Percentiles rank a stretch among this genome's conserved stretches.
Conservation (phyloP, 1,140 invertebrate genomes). For the Halictus rubicundus region DNA sequence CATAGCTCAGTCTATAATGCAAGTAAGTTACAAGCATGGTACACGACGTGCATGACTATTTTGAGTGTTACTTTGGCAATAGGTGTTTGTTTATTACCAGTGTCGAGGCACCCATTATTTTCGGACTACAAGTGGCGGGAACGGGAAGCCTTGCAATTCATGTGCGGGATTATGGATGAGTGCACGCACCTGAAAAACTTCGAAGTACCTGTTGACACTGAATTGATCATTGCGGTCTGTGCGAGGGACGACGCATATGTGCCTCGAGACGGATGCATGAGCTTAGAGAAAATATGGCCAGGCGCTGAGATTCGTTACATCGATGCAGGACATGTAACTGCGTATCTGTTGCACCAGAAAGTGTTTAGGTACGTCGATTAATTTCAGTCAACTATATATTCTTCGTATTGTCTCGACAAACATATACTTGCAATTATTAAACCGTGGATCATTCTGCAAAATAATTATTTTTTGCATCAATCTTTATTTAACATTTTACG, state of each 20-base stretch:
- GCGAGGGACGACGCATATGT: conserved; percentile 96
- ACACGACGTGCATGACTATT: conserved; percentile 31
- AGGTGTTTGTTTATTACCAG: conserved; percentile 75
- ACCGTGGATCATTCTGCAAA: too few relatives aligned
- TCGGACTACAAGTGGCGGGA: conserved; percentile 79
- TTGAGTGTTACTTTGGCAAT: conserved; percentile 28
- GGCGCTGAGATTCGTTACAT: conserved; percentile 93
- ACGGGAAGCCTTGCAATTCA: conserved; percentile 93
- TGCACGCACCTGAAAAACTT: conserved; percentile 98
- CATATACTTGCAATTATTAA: neutral
- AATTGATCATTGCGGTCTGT: conserved; percentile 91
- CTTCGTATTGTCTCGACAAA: too few relatives aligned
- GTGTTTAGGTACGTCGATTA: conserved; percentile 88
- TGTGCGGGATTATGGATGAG: conserved; percentile 99
- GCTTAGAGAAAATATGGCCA: conserved; percentile 94
- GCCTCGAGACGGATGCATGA: conserved; percentile 89
- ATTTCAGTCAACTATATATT: neutral
- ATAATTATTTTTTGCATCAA: too few relatives aligned
- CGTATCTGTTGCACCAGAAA: conserved; percentile 93
- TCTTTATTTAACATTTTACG: too few relatives aligned
- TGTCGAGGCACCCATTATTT: conserved; percentile 70
- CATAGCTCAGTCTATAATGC: neutral
- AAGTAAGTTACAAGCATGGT: conserved; percentile 8
- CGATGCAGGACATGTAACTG: conserved; percentile 94
- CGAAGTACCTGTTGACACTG: conserved; percentile 90